Percentiles rank a stretch among this genome's conserved stretches.
phyloP scores from a whole-genome alignment of 2,113 vertebrate species.

The Lanius ludovicianus region DNA sequence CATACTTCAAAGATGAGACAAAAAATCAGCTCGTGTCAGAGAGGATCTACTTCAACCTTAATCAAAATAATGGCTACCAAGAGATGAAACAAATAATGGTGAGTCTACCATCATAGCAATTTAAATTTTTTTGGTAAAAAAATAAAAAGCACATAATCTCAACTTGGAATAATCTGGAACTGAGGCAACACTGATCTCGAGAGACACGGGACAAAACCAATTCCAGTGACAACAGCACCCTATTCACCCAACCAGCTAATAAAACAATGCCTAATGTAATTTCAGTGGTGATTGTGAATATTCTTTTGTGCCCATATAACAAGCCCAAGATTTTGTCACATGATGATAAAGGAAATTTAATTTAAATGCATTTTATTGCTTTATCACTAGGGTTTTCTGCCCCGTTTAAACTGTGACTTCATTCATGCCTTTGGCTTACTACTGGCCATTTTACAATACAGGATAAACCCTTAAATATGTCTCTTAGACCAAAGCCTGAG shows the following conservation, averaged over 20 bases:
- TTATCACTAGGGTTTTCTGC: neutral
- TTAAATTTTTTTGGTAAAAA: neutral
- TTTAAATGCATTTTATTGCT: neutral
- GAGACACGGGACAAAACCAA: neutral
- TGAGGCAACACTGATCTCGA: neutral
- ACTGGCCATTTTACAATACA: neutral
- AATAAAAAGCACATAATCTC: neutral
- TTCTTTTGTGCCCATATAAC: neutral
- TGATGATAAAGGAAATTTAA: neutral
- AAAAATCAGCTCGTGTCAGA: constrained; percentile 24
- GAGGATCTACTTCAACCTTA: constrained; percentile 15
- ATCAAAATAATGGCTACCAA: constrained; percentile 61
- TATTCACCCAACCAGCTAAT: neutral
- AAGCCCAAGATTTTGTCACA: neutral
- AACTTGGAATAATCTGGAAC: neutral
- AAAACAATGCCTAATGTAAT: neutral
- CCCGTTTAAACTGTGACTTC: neutral
- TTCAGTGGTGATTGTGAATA: neutral
- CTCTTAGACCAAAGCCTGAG: neutral
- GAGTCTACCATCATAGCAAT: neutral
- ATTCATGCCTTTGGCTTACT: neutral
- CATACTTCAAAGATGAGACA: constrained; percentile 14
- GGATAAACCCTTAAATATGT: neutral
- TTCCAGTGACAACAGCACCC: neutral
- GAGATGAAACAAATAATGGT: constrained; percentile 64